Percentiles rank a stretch among this genome's conserved stretches.
phyloP scores from a whole-genome alignment of 2,888 invertebrate genomes.

The Antheraea yamamai region DNA sequence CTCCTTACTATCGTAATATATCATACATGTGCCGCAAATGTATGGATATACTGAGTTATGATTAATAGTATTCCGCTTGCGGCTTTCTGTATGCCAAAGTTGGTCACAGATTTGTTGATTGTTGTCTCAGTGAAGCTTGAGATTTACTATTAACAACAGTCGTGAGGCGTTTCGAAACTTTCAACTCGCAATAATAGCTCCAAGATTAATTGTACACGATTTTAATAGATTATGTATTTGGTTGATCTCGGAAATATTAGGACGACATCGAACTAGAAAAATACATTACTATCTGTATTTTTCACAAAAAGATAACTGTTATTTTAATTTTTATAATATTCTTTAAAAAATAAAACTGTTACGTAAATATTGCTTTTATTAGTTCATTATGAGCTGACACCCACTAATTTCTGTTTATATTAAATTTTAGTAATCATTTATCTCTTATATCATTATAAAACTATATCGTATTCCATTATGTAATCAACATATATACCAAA shows the following conservation, averaged over 20 bases:
- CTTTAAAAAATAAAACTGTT: too few species aligned
- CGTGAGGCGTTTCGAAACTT: not conserved
- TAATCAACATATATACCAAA: not conserved
- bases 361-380: too few species aligned
- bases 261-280: not conserved
- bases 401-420: too few species aligned
- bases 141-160: slow-evolving; percentile 6
- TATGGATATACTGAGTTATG: slow-evolving; percentile 51
- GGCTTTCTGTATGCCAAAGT: slow-evolving; percentile 51
- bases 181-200: not conserved
- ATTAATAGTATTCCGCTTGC: slow-evolving; percentile 52
- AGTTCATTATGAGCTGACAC: too few species aligned
- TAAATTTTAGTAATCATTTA: too few species aligned
- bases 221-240: not conserved
- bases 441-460: too few species aligned
- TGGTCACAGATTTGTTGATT: slow-evolving; percentile 46
- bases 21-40: slow-evolving; percentile 51
- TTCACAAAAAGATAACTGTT: too few species aligned
- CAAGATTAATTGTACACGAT: not conserved
- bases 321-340: too few species aligned
- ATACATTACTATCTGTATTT: not conserved
- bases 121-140: slow-evolving; percentile 32
- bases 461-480: not conserved
- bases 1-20: slow-evolving; percentile 56
- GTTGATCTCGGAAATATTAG: not conserved